Conservation (phyloP, 2,888 invertebrate species). For the Pycnomerus fuliginosus region DNA sequence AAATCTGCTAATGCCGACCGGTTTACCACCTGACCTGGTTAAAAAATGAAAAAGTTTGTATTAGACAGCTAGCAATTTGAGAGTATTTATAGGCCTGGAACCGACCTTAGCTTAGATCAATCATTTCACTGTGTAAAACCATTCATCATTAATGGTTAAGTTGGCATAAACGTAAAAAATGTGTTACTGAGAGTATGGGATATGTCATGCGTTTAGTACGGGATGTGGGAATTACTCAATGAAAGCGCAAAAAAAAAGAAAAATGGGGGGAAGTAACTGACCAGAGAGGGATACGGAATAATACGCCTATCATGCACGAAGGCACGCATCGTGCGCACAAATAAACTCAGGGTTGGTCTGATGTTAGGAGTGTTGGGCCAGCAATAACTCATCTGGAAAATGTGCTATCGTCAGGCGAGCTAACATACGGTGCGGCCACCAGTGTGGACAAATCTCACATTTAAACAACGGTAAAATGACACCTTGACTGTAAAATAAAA, state of each 20-base stretch:
- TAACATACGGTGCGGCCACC: slow-evolving; percentile 1
- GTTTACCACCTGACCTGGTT: too few relatives aligned
- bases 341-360: slow-evolving; percentile 45
- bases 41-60: too few relatives aligned
- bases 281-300: slow-evolving; percentile 49
- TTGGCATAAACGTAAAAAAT: too few relatives aligned
- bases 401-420: slow-evolving; percentile 35
- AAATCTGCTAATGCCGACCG: too few relatives aligned
- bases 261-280: slow-evolving; percentile 42
- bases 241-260: slow-evolving; percentile 14
- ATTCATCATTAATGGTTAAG: too few relatives aligned
- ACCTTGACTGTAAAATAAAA: too few relatives aligned
- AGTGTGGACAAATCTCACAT: neutral
- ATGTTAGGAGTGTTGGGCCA: slow-evolving; percentile 54
- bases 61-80: too few relatives aligned
- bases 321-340: slow-evolving; percentile 48
- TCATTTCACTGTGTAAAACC: too few relatives aligned
- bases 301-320: slow-evolving; percentile 53
- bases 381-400: slow-evolving; percentile 58
- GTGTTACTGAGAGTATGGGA: too few relatives aligned
- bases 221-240: slow-evolving; percentile 1
- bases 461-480: neutral
- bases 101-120: too few relatives aligned
- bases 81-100: too few relatives aligned
- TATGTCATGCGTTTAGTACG: too few relatives aligned